Base-by-base conservation (phyloP, 2,888 invertebrate genomes). In the Orthosia gothica region DNA sequence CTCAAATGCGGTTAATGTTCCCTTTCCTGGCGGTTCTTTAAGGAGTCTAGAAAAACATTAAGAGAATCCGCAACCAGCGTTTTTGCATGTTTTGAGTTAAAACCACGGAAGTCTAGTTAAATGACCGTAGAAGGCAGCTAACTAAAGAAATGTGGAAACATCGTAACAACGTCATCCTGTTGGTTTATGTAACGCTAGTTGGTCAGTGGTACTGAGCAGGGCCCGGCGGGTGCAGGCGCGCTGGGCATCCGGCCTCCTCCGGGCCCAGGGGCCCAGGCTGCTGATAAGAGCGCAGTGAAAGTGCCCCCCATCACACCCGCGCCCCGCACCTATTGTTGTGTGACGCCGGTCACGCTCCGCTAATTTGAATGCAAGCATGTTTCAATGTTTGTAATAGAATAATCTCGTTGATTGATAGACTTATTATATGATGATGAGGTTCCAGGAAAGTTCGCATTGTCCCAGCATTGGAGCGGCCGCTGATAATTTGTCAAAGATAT, bases 361-460 rank as follows among this genome's bases (percentile, higher is more conserved):
- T 92, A 92, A 93, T 94, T 93, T 93, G 90, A 94, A 94, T 93
- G 92, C 91, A 90, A 89, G 91, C 90, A 90, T 91, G 92, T 91
- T 91, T 89, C 90, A 92, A 93, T 91, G 91, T 91, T 91, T 89
- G 90, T 92, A 93, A 92, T 92, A 92, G 89, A 92, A 93, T 93
- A 93, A 94, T 93, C 92, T 93, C 82, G 88, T 92, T 94, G 95
- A 95, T 94, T 94, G 94, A 95, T 95, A 90, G 92, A 92, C 91
- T 93, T 93, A 94, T 94, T 94, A 93, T 94, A 92, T 91, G 91
- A 92, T 92, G 94, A 93, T 93, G 93, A 92, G 93, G 92, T 93
- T 92, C 92, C 91, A 92, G 92, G 92, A 92, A 94, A 93, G 91
- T 89, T 79, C 75, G 89, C 87, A 91, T 92, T 93, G 93, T 93